Evolutionary conservation across 2,888 invertebrate species (phyloP).

Genomic region (Diaphora mendica): DNA sequence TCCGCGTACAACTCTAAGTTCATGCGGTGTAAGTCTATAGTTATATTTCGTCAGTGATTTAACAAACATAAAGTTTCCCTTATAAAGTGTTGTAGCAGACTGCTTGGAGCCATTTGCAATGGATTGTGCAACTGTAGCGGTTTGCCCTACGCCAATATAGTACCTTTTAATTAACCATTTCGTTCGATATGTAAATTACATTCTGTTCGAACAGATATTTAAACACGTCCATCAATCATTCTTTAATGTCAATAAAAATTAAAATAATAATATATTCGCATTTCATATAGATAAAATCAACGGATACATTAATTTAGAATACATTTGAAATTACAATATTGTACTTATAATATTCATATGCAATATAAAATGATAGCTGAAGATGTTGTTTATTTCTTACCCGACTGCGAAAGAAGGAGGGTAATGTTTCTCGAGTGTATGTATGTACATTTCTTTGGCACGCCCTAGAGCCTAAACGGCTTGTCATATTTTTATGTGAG

Average conservation of each 20-base stretch:
- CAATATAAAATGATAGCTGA: background rate
- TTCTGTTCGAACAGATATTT: slow-evolving; percentile 49
- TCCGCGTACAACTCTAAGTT: too few species aligned
- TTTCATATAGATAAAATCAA: slow-evolving; percentile 40
- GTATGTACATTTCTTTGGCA: too few species aligned
- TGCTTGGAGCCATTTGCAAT: slow-evolving; percentile 57
- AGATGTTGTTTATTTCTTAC: background rate
- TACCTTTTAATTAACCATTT: slow-evolving; percentile 49
- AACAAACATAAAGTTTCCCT: slow-evolving; percentile 38
- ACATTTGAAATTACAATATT: slow-evolving; percentile 26
- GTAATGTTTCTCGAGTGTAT: too few species aligned
- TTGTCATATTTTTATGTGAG: too few species aligned
- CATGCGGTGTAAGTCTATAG: too few species aligned
- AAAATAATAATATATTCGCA: slow-evolving; percentile 39
- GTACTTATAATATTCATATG: background rate
- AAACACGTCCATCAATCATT: slow-evolving; percentile 50
- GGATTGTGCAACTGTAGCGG: slow-evolving; percentile 35
- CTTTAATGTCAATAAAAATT: slow-evolving; percentile 48
- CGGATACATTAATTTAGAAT: slow-evolving; percentile 35
- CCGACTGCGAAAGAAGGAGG: too few species aligned
- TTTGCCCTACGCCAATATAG: slow-evolving; percentile 50
- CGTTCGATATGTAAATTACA: slow-evolving; percentile 46
- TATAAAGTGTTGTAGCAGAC: slow-evolving; percentile 54
- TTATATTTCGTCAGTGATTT: too few species aligned
- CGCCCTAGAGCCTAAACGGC: too few species aligned